Percentiles rank a stretch among this genome's conserved stretches.
Conservation (phyloP, 2,888 invertebrate genomes). For the Drosophila parthenogenetica region DNA sequence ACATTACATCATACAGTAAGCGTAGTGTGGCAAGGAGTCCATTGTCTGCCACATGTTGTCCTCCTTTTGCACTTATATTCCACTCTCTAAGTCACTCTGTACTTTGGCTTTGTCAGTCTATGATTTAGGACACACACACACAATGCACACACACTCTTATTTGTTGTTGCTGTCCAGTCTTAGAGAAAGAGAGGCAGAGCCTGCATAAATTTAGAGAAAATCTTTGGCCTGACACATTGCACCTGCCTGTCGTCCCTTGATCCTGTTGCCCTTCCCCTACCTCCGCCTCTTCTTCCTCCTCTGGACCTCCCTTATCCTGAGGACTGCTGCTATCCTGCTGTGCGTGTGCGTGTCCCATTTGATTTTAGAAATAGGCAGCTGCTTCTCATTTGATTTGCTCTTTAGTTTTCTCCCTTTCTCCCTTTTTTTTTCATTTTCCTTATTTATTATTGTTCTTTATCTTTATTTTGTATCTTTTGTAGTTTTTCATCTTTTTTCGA, state of each 20-base stretch:
- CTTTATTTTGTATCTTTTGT: slow-evolving; percentile 16
- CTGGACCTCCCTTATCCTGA: not conserved
- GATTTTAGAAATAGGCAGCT: slow-evolving; percentile 52
- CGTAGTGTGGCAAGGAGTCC: slow-evolving; percentile 16
- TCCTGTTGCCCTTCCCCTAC: slow-evolving; percentile 43
- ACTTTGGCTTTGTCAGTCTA: slow-evolving; percentile 32
- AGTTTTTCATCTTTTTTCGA: slow-evolving; percentile 16
- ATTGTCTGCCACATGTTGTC: slow-evolving; percentile 48
- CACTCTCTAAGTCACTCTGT: slow-evolving; percentile 2
- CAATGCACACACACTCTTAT: slow-evolving; percentile 8
- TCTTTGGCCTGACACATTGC: slow-evolving; percentile 55
- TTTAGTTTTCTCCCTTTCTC: slow-evolving; percentile 27
- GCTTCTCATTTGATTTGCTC: slow-evolving; percentile 56
- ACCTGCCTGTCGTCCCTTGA: slow-evolving; percentile 60
- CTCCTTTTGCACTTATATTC: slow-evolving; percentile 27
- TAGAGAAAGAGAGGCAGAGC: slow-evolving; percentile 19
- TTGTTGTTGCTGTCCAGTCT: slow-evolving; percentile 46
- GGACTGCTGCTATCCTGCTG: slow-evolving; percentile 39
- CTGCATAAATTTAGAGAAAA: slow-evolving; percentile 57
- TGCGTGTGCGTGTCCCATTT: slow-evolving; percentile 53
- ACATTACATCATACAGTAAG: slow-evolving; percentile 24
- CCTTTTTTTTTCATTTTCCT: not conserved
- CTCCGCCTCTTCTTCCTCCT: not conserved
- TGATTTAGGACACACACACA: slow-evolving; percentile 48
- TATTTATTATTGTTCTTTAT: slow-evolving; percentile 15